Evolutionary conservation across 2,113 vertebrate species (phyloP).

Genomic region (Neotoma lepida): DNA sequence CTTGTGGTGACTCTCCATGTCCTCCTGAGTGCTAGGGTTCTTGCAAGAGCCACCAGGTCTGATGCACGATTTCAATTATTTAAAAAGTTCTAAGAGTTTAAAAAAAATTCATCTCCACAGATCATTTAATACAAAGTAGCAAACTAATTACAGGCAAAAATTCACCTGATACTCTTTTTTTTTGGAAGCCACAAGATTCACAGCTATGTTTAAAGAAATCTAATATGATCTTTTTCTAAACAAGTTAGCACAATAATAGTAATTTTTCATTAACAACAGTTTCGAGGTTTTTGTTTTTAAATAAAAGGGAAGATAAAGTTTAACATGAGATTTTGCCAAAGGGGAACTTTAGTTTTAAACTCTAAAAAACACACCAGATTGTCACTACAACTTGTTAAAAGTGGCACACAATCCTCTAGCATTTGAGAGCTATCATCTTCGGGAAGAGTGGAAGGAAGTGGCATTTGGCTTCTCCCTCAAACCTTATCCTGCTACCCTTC

Average conservation of each 20-base stretch:
- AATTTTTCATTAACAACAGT: conserved; percentile 39
- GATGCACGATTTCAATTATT: background rate
- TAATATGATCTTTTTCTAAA: conserved; percentile 30
- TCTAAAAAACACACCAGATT: background rate
- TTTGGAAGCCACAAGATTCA: background rate
- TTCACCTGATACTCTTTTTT: background rate
- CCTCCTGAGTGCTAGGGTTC: background rate
- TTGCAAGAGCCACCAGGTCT: background rate
- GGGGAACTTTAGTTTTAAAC: conserved; percentile 49
- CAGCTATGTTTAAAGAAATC: conserved; percentile 17
- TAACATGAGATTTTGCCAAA: conserved; percentile 54
- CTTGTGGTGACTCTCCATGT: background rate
- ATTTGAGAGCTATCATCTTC: background rate
- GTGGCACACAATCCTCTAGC: background rate
- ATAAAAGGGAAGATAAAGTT: conserved; percentile 56
- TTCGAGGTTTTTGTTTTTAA: conserved; percentile 38
- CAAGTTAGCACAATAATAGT: conserved; percentile 31
- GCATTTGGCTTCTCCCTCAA: background rate
- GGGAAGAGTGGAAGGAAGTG: background rate
- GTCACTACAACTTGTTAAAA: background rate
- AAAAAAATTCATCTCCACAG: conserved; percentile 38
- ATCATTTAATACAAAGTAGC: conserved; percentile 32
- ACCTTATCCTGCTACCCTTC: background rate
- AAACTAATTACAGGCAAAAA: conserved; percentile 51
- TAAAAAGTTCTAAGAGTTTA: conserved; percentile 41